Evolutionary conservation across 2,888 invertebrate species (phyloP).

Genomic region (Coelinius sp.): DNA sequence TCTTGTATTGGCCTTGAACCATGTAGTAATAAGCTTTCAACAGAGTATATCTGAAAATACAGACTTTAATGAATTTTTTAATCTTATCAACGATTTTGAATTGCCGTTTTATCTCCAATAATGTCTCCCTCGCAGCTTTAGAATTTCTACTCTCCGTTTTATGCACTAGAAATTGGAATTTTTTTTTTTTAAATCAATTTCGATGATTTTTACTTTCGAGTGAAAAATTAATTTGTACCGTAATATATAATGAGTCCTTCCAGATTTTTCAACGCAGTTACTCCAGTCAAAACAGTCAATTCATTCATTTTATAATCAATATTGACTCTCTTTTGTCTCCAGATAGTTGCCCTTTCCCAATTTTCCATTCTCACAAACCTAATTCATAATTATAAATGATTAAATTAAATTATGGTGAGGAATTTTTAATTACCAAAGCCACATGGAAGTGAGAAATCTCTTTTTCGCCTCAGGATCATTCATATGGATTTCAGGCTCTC

Average conservation of each 20-base stretch:
- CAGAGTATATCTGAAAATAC: constrained; percentile 71
- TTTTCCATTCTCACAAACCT: constrained; percentile 75
- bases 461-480: constrained; percentile 73
- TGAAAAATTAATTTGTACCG: constrained; percentile 70
- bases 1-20: constrained; percentile 69
- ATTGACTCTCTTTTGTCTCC: constrained; percentile 72
- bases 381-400: constrained; percentile 14
- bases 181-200: too few species aligned
- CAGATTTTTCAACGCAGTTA: constrained; percentile 72
- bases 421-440: constrained; percentile 73
- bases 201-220: too few species aligned
- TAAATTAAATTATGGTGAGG: constrained; percentile 15
- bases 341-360: constrained; percentile 74
- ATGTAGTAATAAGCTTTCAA: constrained; percentile 74
- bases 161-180: constrained; percentile 52
- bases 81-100: constrained; percentile 59
- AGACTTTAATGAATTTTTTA: constrained; percentile 56
- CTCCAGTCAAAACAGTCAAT: constrained; percentile 65
- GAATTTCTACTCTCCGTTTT: constrained; percentile 56
- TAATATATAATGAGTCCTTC: constrained; percentile 75
- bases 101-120: constrained; percentile 58
- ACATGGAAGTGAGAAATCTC: constrained; percentile 74
- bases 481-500: constrained; percentile 70
- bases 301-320: constrained; percentile 58
- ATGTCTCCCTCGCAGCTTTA: constrained; percentile 53